These are phyloP conservation scores for Myotis yumanensis DNA, from an alignment of 2,113 vertebrate genomes.

Conservation along the genomic window DNA sequence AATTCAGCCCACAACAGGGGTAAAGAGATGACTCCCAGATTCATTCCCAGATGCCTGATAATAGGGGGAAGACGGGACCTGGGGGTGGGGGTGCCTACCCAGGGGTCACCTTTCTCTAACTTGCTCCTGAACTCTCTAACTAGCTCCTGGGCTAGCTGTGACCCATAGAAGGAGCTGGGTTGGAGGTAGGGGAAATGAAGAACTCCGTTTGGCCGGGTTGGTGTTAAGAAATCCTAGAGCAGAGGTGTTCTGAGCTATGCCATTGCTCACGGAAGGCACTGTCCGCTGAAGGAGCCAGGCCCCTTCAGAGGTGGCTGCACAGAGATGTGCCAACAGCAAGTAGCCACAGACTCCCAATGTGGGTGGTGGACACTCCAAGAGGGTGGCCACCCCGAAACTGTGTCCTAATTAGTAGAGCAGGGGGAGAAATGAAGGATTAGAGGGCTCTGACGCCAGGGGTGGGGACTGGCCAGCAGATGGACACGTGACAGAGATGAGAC, in stretches of 20 bases:
- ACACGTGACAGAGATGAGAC: fast-evolving
- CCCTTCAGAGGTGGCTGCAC: neutral
- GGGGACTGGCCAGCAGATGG: neutral
- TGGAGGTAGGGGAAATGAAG: neutral
- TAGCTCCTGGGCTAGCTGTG: neutral
- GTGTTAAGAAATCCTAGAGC: too few relatives aligned
- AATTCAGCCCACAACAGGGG: neutral
- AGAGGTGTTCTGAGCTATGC: neutral
- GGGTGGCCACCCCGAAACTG: neutral
- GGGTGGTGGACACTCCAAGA: neutral
- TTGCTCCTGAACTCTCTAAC: neutral
- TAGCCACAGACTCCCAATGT: neutral
- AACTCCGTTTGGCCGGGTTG: neutral
- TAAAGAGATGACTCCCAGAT: neutral
- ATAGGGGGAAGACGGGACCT: neutral
- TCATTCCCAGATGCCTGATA: too few relatives aligned
- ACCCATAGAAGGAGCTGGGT: neutral
- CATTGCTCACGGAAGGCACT: neutral
- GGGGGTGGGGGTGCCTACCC: neutral
- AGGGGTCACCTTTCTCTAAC: neutral
- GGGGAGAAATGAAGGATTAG: too few relatives aligned
- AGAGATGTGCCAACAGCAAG: neutral
- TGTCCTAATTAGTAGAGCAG: neutral
- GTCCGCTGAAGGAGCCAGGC: neutral
- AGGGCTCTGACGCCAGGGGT: neutral